Evolutionary conservation across 2,888 invertebrate genomes (phyloP), one percentile per base, ranked within the genome.

Genomic region (Pocota personata): DNA sequence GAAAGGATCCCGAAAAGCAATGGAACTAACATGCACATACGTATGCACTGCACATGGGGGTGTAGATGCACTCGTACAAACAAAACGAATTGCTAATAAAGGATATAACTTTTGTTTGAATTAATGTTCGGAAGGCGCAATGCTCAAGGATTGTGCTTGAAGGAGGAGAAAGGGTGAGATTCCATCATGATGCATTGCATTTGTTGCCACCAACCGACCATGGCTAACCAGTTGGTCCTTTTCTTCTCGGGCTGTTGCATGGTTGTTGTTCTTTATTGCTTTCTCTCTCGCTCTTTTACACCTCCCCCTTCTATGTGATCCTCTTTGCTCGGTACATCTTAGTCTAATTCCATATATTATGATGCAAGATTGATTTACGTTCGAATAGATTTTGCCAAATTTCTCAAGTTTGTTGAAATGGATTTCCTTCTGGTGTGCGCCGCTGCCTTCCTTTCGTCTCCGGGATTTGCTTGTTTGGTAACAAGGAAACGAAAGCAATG

Each of bases 321-420:
- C 50, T 30, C 52, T 67, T 40, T 76, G 67, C 43, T 78, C 72
- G 35, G 67, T 58, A 84, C 84, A 84, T 84, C 84, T 84, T 84
- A 84, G 84, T 75, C 79, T 79, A 79, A 79, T 86, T 86, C 80
- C 86, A 80, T 86, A 86, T 80, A 86, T 80, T 80, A 62, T 69
- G 84, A 58, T 67, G 82, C 80, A 73, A 82, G 92, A 92, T 92
- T 91, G 91, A 91, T 91, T 91, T 91, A 92, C 92, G 91, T 91
- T 91, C 90, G 90, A 91, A 91, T 91, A 92, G 91, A 87, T 82
- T 87, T 87, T 78, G 77, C 82, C 82, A 77, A 77, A 92, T 91
- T 91, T 91, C 89, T 91, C 89, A 90, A 90, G 91, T 90, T 89
- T 90, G 89, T 82, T 77, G 87, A 82, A 87, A 77, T 87, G 80